These are phyloP conservation scores for Oscheius onirici DNA, from an alignment of 2,888 invertebrate species.

Conservation along the genomic window DNA sequence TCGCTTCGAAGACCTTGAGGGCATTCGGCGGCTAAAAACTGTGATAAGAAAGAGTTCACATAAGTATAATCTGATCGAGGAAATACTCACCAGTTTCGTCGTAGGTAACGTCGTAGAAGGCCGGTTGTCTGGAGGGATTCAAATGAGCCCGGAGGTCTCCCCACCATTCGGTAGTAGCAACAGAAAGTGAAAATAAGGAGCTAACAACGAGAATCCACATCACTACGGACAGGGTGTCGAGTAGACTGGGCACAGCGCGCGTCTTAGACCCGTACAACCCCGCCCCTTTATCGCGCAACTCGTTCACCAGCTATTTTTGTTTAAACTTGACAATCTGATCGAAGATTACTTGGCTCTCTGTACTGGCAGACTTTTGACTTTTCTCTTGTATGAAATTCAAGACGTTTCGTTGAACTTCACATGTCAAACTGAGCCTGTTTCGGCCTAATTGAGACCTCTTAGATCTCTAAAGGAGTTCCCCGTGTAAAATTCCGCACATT, in stretches of 20 bases:
- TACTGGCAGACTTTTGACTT: not conserved
- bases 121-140: slow-evolving; percentile 63
- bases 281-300: slow-evolving; percentile 33
- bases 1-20: slow-evolving; percentile 67
- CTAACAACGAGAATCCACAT: slow-evolving; percentile 20
- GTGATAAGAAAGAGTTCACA: not conserved
- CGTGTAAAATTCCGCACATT: slow-evolving; percentile 24
- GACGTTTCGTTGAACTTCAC: not conserved
- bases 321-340: slow-evolving; percentile 26
- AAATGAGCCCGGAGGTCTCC: slow-evolving; percentile 69
- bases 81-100: slow-evolving; percentile 65
- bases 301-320: slow-evolving; percentile 32
- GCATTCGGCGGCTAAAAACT: slow-evolving; percentile 56
- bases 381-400: not conserved
- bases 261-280: slow-evolving; percentile 28
- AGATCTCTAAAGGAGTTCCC: slow-evolving; percentile 8
- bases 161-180: slow-evolving; percentile 70
- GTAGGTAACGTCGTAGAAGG: slow-evolving; percentile 70
- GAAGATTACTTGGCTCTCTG: slow-evolving; percentile 21
- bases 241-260: slow-evolving; percentile 26
- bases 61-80: not conserved
- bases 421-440: not conserved
- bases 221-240: slow-evolving; percentile 2
- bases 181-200: slow-evolving; percentile 16
- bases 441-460: slow-evolving; percentile 20